Base-by-base conservation (phyloP, 2,113 vertebrate genomes). In the Platycercus adscitus region DNA sequence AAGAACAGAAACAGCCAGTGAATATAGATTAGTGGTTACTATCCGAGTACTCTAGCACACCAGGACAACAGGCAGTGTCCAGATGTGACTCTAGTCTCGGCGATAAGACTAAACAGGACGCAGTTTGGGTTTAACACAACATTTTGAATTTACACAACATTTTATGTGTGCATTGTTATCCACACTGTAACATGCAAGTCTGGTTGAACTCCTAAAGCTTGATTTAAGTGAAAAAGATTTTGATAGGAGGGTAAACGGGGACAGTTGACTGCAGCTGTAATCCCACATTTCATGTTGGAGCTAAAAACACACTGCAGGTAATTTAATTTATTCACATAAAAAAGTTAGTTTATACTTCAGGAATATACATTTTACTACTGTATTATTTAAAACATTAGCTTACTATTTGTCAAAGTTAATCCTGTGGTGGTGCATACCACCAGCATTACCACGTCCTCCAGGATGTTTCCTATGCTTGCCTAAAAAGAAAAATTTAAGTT, bases 391-490 rank as follows among this genome's bases (percentile, higher is more conserved):
- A 85, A 61, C 0, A 0, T 50, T 13, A n/a, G 97, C 99, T 98
- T 97, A 99, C 99, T 99, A 99, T 99, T 99, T 99, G 86, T 99
- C 99, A 20, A 99, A 99, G 97, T 99, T 99, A 97, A 99, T 99
- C 89, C 99, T 98, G 98, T 99, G 99, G 97, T 99, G 99, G 97
- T 99, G 99, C 99, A 99, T 96, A 37, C 99, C 99, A 95, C 99
- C 99, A 70, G 99, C 99, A 97, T 99, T 99, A 98, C 99, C 99
- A 92, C 99, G 98, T 88, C 99, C 99, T 96, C 99, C 99, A 63
- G 99, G 99, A 98, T 99, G 99, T 91, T 99, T 99, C 72, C 99
- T 98, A 97, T 99, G 99, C 58, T 99, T 99, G 35, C 99, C 99
- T 99, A 77, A n/a, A 29, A 86, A 19, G 11, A 82, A 72, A 81